Evolutionary conservation across 2,797 vertebrate species (phyloP).

Genomic region (Synaphobranchus kaupii): DNA sequence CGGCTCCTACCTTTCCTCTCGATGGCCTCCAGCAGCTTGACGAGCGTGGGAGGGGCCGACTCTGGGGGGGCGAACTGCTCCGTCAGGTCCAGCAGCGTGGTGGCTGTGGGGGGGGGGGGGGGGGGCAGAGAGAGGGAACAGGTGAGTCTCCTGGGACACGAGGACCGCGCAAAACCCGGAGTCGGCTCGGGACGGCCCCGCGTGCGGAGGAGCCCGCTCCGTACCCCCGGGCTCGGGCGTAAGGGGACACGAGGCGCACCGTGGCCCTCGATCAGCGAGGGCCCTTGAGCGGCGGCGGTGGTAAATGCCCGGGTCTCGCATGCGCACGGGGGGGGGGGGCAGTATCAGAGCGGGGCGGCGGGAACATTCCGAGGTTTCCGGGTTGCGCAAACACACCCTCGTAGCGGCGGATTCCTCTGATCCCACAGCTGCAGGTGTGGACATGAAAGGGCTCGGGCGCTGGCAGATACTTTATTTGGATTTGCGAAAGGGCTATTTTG

Average conservation of each 20-base stretch:
- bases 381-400: slow-evolving; percentile 63
- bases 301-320: neutral
- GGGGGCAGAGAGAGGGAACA: slow-evolving; percentile 32
- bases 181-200: neutral
- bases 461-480: slow-evolving; percentile 71
- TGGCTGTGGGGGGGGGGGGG: slow-evolving; percentile 63
- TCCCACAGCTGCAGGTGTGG: slow-evolving; percentile 71
- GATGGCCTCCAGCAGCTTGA: slow-evolving; percentile 85
- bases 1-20: slow-evolving; percentile 87
- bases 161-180: slow-evolving; percentile 20
- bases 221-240: neutral
- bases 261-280: neutral
- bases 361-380: slow-evolving; percentile 2
- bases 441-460: slow-evolving; percentile 70
- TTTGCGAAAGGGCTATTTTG: slow-evolving; percentile 55
- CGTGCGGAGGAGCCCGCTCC: neutral
- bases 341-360: slow-evolving; percentile 7
- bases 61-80: slow-evolving; percentile 92
- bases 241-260: neutral
- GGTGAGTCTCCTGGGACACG: neutral
- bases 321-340: slow-evolving; percentile 16
- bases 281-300: neutral
- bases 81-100: slow-evolving; percentile 81
- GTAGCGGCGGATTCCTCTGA: slow-evolving; percentile 65
- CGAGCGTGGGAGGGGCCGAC: slow-evolving; percentile 80